Conservation (phyloP, 2,113 vertebrate species). For the Fregetta grallaria region DNA sequence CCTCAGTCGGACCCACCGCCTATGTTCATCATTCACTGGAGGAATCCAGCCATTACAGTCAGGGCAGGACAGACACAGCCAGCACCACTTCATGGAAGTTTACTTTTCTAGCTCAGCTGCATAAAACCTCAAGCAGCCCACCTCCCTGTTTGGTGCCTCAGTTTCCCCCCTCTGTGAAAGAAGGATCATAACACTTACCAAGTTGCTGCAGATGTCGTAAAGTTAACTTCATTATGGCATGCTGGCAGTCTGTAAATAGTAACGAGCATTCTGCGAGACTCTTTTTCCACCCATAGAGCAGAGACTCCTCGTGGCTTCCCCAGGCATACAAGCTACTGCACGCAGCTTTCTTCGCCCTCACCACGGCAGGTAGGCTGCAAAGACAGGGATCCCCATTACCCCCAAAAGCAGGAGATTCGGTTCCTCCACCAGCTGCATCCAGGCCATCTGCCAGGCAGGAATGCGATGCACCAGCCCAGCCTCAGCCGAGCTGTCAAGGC, state of each 20-base stretch:
- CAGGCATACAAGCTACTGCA: neutral
- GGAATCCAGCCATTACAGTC: neutral
- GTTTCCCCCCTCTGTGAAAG: neutral
- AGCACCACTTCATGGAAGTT: neutral
- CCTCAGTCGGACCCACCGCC: neutral
- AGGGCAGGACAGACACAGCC: neutral
- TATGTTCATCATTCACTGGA: neutral
- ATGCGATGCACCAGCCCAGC: neutral
- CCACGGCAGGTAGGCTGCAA: neutral
- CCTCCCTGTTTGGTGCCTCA: fast-evolving
- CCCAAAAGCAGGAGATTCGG: neutral
- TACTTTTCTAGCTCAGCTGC: neutral
- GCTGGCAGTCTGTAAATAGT: neutral
- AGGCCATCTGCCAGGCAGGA: neutral
- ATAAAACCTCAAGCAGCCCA: neutral
- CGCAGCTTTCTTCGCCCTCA: neutral
- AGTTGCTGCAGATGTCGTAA: neutral
- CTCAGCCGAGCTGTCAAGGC: constrained; percentile 37
- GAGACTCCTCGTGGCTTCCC: neutral
- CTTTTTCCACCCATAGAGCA: neutral
- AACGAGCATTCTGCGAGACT: neutral
- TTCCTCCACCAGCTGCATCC: neutral
- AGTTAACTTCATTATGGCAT: neutral
- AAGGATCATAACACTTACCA: neutral
- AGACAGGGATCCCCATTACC: neutral